Evolutionary conservation across 2,888 invertebrate species (phyloP), one percentile per base, ranked within the genome.

Genomic region (Prionchulus punctatus): DNA sequence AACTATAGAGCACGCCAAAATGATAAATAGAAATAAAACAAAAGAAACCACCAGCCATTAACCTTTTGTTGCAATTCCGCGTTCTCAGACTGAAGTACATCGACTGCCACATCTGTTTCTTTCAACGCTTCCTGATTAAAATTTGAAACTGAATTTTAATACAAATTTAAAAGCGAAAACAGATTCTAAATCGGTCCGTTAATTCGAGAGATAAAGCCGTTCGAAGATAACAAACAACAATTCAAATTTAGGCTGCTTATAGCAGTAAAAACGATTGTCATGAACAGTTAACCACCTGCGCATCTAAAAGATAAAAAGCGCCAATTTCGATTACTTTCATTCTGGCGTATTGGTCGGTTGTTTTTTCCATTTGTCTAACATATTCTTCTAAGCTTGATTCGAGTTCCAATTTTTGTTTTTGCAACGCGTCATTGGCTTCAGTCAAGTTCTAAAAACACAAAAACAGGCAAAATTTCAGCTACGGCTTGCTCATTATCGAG

Each of bases 341-440:
- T 52, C 72, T 71, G 53, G 73, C 72, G 58, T 84, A 75, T 66
- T 83, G 80, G 58, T 81, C 79, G 0, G 83, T 81, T 66, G 83
- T 77, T 62, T 78, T 77, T 63, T 81, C 80, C 66, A 86, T 81
- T 61, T 82, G 78, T 53, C 77, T 75, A 1, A 82, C 83, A 1
- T 85, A 84, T 67, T 82, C 82, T 47, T 79, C 76, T 65, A 87
- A 73, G 68, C 85, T 83, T 58, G 82, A 79, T 65, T 81, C 80
- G 26, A 85, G 71, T 53, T 76, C 70, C 21, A 77, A 71, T 25
- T 83, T 67, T 68, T 83, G 82, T 62, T 79, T 79, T 68, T 82
- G 80, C 30, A 85, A 71, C 26, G 77, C 73, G 4, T 75, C 70
- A 70, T 85, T 86, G 65, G 83, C 82, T 64, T 81, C 81, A 67